A percentile compares a stretch with the other conserved stretches of the same genome.
phyloP scores from a whole-genome alignment of 1,140 invertebrate species.

The Panagrolaimus sp. region DNA sequence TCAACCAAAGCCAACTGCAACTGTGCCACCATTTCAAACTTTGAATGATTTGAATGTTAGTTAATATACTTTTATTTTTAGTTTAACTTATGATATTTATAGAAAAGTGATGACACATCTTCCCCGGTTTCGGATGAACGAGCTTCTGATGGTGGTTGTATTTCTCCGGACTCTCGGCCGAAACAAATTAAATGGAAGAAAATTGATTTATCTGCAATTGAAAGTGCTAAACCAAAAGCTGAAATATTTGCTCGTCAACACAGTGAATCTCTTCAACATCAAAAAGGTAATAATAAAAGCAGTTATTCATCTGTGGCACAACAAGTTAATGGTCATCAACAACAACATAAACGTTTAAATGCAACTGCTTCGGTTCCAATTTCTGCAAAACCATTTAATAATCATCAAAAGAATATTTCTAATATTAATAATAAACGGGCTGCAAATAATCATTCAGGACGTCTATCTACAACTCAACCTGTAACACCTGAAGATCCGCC shows the following conservation, averaged over 20 bases:
- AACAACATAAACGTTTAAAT: no score
- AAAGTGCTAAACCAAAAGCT: no score
- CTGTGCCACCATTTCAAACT: constrained; percentile 3
- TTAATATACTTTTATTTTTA: not conserved
- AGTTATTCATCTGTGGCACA: no score
- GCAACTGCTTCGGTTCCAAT: no score
- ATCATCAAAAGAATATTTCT: no score
- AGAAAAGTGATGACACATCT: not conserved
- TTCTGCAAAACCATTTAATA: no score
- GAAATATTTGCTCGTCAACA: no score
- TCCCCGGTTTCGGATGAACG: not conserved
- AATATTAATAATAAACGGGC: no score
- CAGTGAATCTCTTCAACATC: no score
- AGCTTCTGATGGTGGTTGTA: not conserved
- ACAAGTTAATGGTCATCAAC: no score
- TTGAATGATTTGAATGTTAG: not conserved
- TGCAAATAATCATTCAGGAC: not conserved
- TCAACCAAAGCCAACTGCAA: constrained; percentile 7
- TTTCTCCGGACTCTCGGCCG: not conserved
- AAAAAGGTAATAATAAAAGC: no score
- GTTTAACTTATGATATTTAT: not conserved
- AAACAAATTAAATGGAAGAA: constrained; percentile 12
- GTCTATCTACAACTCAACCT: not conserved
- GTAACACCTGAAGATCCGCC: not conserved
- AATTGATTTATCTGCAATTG: not conserved